A percentile compares a stretch with the other conserved stretches of the same genome.
Conservation (phyloP, 2,888 invertebrate genomes). For the Drosophila paranaensis region DNA sequence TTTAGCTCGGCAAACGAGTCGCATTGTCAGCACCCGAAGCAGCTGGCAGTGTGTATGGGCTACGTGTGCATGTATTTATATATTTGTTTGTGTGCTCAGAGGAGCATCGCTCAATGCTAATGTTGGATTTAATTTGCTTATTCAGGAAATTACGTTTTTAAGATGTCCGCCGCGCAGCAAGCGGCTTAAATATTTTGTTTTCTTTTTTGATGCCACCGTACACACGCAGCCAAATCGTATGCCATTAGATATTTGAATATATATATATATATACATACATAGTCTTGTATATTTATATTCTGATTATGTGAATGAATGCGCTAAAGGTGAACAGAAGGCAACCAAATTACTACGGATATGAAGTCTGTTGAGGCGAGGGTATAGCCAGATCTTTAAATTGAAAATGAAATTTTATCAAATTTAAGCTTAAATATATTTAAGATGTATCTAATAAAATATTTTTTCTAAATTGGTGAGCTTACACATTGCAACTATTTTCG, state of each 20-base stretch:
- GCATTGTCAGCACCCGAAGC: conserved; percentile 32
- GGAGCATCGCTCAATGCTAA: conserved; percentile 40
- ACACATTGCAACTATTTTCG: no score
- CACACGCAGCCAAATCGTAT: background rate
- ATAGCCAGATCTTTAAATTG: no score
- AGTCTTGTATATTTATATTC: background rate
- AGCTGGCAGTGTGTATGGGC: background rate
- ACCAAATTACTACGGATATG: no score
- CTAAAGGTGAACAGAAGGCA: background rate
- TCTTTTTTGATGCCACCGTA: no score
- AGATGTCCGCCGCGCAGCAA: conserved; percentile 37
- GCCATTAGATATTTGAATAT: background rate
- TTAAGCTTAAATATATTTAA: no score
- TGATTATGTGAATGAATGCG: conserved; percentile 3
- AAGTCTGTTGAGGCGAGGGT: background rate
- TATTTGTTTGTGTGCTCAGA: background rate
- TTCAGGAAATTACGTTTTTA: conserved; percentile 61
- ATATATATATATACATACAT: no score
- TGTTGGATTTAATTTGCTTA: conserved; percentile 63
- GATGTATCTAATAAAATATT: no score
- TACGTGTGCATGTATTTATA: background rate
- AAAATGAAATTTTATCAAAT: no score
- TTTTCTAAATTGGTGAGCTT: no score
- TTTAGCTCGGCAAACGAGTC: conserved; percentile 16
- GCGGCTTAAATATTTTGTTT: conserved; percentile 52